Percentiles rank a stretch among this genome's conserved stretches.
phyloP scores from a whole-genome alignment of 2,888 invertebrate genomes.

The Chloromyia formosa region DNA sequence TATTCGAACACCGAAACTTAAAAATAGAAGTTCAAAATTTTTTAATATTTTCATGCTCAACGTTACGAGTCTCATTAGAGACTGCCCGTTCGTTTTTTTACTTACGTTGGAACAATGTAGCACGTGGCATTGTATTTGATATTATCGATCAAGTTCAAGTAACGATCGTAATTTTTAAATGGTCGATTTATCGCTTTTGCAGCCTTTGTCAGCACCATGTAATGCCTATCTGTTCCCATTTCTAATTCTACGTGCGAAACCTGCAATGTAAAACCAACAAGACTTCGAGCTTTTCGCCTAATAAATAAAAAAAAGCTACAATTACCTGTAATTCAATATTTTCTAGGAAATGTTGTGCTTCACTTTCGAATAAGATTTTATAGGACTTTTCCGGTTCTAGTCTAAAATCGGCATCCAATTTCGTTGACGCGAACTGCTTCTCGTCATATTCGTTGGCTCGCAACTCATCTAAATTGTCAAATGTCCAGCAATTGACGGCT shows the following conservation, averaged over 20 bases:
- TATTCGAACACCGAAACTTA: no score
- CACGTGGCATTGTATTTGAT: constrained; percentile 60
- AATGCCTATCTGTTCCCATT: constrained; percentile 61
- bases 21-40: no score
- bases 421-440: constrained; percentile 25
- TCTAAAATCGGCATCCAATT: constrained; percentile 58
- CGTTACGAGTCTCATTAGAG: no score
- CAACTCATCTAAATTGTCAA: constrained; percentile 55
- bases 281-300: neutral
- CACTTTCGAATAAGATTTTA: constrained; percentile 59
- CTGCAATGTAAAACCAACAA: constrained; percentile 47
- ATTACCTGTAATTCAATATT: constrained; percentile 62
- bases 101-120: constrained; percentile 64
- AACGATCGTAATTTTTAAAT: constrained; percentile 61
- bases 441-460: constrained; percentile 50
- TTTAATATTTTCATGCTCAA: no score
- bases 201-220: constrained; percentile 58
- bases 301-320: constrained; percentile 42
- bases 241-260: constrained; percentile 55
- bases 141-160: constrained; percentile 61
- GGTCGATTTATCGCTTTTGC: constrained; percentile 55
- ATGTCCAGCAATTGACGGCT: constrained; percentile 57
- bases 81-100: no score
- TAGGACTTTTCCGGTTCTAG: constrained; percentile 61
- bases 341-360: constrained; percentile 62